A percentile compares a stretch with the other conserved stretches of the same genome.
These are phyloP conservation scores for Digitonthophagus gazella DNA, from an alignment of 2,888 invertebrate genomes.

Conservation along the genomic window DNA sequence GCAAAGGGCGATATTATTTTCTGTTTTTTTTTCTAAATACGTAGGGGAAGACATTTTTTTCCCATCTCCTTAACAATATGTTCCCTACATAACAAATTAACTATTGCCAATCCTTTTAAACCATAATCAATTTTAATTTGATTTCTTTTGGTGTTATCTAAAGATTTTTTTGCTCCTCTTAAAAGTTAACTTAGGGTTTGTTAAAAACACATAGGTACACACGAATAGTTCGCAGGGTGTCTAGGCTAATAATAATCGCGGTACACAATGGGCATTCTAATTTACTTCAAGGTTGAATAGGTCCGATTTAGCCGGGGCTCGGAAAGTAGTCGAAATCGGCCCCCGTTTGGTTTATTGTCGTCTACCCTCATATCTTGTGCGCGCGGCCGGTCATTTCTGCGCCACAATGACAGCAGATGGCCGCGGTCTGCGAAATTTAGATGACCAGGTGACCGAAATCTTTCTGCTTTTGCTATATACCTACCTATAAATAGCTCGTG, in stretches of 20 bases:
- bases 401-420: conserved; percentile 51
- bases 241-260: neutral
- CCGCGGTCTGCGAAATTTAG: conserved; percentile 30
- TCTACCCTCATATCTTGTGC: neutral
- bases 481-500: no score
- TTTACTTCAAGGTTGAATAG: neutral
- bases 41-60: neutral
- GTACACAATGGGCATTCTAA: neutral
- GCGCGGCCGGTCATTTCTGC: conserved; percentile 42
- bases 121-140: no score
- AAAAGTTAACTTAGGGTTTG: no score
- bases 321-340: neutral
- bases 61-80: neutral
- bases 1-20: no score
- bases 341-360: neutral
- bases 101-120: no score
- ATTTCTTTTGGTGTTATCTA: no score
- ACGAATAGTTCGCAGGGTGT: neutral
- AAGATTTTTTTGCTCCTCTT: no score
- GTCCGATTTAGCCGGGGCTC: neutral
- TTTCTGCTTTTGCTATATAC: no score
- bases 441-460: conserved; percentile 53
- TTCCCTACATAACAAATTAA: no score
- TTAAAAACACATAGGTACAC: neutral
- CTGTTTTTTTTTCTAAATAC: no score